Evolutionary conservation across 2,797 vertebrate species (phyloP).

Genomic region (Dipus sagitta): DNA sequence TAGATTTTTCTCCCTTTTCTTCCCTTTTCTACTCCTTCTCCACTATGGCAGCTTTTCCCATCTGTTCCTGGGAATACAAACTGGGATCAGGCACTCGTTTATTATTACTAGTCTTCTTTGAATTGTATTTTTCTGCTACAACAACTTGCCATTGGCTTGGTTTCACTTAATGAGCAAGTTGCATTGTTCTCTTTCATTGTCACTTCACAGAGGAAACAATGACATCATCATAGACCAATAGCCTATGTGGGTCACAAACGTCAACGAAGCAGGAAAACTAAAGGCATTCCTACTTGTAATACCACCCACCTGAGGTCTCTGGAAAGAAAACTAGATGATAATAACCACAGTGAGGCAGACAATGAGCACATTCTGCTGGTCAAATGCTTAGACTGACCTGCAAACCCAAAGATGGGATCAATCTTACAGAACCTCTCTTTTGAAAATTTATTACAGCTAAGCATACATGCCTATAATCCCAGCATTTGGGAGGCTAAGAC

Average conservation of each 20-base stretch:
- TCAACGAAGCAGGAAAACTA: neutral
- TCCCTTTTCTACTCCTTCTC: neutral
- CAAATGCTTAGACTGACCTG: neutral
- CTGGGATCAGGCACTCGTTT: neutral
- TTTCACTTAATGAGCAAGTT: slow-evolving; percentile 5
- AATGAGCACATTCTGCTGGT: neutral
- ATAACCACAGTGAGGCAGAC: neutral
- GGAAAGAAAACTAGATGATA: neutral
- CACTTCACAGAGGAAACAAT: slow-evolving; percentile 20
- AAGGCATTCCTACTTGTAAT: neutral
- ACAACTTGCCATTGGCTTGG: neutral
- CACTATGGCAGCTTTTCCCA: neutral
- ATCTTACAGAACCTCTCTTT: neutral
- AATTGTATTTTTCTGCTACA: neutral
- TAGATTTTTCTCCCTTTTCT: neutral
- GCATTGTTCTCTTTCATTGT: neutral
- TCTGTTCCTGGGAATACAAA: neutral
- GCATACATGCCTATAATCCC: too few species aligned
- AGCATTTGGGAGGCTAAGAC: neutral
- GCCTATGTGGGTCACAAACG: neutral
- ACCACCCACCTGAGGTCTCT: neutral
- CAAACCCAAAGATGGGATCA: neutral
- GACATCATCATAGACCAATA: neutral
- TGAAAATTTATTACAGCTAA: neutral
- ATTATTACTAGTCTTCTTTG: neutral